phyloP scores from a whole-genome alignment of 2,888 invertebrate species.

The Drosophila rubida region DNA sequence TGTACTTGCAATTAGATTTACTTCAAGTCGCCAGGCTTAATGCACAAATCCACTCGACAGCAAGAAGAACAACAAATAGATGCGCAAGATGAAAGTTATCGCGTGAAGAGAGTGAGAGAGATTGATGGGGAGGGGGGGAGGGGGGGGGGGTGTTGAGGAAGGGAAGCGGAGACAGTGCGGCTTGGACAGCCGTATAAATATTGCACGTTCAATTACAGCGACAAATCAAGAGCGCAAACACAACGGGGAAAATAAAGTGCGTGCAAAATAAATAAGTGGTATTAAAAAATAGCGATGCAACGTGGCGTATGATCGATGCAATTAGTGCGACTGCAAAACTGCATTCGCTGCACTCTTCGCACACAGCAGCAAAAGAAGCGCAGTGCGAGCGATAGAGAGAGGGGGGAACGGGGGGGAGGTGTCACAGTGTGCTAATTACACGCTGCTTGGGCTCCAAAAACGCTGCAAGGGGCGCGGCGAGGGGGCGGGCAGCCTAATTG shows the following conservation, averaged over 20 bases:
- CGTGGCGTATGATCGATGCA: conserved; percentile 47
- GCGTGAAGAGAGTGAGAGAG: background rate
- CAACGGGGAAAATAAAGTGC: too few relatives aligned
- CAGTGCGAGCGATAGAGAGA: background rate
- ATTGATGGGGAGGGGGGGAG: background rate
- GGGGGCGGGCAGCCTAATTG: conserved; percentile 39
- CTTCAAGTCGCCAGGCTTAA: conserved; percentile 17
- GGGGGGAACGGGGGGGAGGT: conserved; percentile 10
- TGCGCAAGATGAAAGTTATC: conserved; percentile 33
- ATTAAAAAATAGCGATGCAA: background rate
- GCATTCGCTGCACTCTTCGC: conserved; percentile 24
- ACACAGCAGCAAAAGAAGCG: background rate
- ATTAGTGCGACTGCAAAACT: conserved; percentile 36
- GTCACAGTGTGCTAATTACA: conserved; percentile 57
- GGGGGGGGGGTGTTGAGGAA: too few relatives aligned
- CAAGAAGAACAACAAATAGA: conserved; percentile 32
- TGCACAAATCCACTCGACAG: conserved; percentile 48
- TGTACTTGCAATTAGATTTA: conserved; percentile 40
- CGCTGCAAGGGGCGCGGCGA: conserved; percentile 7
- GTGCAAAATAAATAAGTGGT: too few relatives aligned
- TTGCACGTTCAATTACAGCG: too few relatives aligned
- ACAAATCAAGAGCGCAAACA: too few relatives aligned
- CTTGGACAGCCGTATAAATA: background rate
- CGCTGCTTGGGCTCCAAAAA: conserved; percentile 42
- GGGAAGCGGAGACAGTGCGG: too few relatives aligned